A percentile compares a stretch with the other conserved stretches of the same genome.
Evolutionary conservation across 2,113 vertebrate species (phyloP).

Genomic region (Petromus typicus): DNA sequence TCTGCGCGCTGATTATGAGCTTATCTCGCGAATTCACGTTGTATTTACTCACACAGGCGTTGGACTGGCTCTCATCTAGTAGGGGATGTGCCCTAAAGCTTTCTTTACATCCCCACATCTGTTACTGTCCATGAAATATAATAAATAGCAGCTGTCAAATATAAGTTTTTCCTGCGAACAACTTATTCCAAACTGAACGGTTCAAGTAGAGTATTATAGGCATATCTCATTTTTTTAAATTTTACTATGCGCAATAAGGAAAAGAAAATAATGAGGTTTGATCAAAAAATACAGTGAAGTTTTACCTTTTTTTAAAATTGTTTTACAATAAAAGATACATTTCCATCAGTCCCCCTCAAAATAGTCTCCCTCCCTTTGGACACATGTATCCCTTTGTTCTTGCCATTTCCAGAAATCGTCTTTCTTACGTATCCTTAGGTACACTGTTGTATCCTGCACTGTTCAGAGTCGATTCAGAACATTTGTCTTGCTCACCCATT

Average conservation of each 20-base stretch:
- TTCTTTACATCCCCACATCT: background rate
- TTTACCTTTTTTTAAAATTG: background rate
- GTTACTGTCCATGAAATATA: background rate
- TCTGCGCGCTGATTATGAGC: background rate
- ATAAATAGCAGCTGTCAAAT: slow-evolving; percentile 16
- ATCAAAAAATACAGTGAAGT: background rate
- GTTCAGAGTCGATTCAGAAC: background rate
- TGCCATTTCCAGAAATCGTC: background rate
- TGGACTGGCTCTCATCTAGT: background rate
- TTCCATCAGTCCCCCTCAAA: background rate
- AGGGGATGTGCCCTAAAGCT: background rate
- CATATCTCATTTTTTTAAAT: background rate
- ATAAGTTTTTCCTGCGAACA: slow-evolving; percentile 8
- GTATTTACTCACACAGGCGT: background rate
- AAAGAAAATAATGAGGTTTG: slow-evolving; percentile 17
- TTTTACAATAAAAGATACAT: background rate
- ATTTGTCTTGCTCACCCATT: background rate
- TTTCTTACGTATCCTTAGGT: background rate
- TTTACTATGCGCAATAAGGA: slow-evolving; percentile 5
- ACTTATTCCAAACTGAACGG: slow-evolving; percentile 39
- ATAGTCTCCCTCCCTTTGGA: background rate
- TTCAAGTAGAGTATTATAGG: slow-evolving; percentile 37
- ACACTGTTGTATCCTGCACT: background rate
- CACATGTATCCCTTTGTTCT: background rate
- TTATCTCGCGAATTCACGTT: background rate